These are phyloP conservation scores for Lepus timidus DNA, from an alignment of 2,113 vertebrate genomes.

Conservation along the genomic window DNA sequence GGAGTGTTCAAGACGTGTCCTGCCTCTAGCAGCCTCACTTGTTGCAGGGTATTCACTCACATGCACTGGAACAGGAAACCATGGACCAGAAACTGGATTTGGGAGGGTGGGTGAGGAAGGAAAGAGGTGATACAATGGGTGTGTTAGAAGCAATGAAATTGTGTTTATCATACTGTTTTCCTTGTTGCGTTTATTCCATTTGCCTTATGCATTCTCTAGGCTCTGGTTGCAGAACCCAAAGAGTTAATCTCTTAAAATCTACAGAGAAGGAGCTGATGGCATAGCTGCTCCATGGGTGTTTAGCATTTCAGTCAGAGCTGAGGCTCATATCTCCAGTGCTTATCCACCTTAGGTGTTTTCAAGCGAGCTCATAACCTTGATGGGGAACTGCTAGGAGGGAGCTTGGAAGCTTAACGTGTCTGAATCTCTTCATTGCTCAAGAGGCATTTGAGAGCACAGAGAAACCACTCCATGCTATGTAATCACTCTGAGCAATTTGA, in stretches of 20 bases:
- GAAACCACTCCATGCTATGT: background rate
- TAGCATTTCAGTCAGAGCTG: background rate
- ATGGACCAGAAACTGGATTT: background rate
- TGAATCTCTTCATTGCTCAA: background rate
- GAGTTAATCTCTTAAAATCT: background rate
- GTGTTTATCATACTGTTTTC: background rate
- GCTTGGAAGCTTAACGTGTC: background rate
- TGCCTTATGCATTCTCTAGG: background rate
- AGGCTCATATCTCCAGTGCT: background rate
- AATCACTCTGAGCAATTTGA: background rate
- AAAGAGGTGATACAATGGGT: background rate
- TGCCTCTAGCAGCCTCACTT: background rate
- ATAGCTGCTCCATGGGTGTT: background rate
- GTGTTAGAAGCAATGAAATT: background rate
- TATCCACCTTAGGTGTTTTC: background rate
- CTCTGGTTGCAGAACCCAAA: background rate
- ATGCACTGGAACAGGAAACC: background rate
- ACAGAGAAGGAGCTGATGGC: background rate
- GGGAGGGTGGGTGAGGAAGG: rapidly evolving
- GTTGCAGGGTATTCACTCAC: no score
- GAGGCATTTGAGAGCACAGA: background rate
- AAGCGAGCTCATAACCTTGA: background rate
- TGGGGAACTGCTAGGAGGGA: background rate
- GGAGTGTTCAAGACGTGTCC: background rate
- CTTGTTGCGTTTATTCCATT: background rate